Evolutionary conservation across 2,888 invertebrate genomes (phyloP), one percentile per base, ranked within the genome.

Genomic region (Euphydryas editha): DNA sequence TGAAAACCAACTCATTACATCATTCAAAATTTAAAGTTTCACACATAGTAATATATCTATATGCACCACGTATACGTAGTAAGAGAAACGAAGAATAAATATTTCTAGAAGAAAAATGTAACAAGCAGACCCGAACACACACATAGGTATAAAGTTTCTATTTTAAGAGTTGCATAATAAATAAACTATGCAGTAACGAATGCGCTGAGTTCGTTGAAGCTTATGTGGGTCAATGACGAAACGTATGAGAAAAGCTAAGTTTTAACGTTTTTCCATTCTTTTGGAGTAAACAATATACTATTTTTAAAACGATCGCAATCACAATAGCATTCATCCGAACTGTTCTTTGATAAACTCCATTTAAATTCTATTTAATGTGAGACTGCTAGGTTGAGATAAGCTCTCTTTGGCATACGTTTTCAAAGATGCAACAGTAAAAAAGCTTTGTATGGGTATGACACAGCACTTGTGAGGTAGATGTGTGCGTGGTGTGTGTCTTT

Each of bases 221-320:
- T 18, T 67, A 67, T 62, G 61, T 69, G 20, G 69, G 69, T 69
- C 69, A 69, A 69, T 69, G 61, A 69, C 67, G 67, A 67, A 39
- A n/a, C 51, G 58, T 24, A 39, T 39, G 39, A 18, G 37, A 51
- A 49, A 66, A 46, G 36, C 46, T 51, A 39, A 24, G 17, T 20
- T 46, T 13, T 30, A 37, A 20, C 51, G 20, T 37, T 47, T 30
- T 56, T 18, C 17, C 21, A 24, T 18, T 7, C 8, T 36, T 46
- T 54, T 46, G 20, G n/a, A 42, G 10, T 24, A 44, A 44, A 58
- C 58, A 58, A 4, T 5, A 13, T 1, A n/a, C 55, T 30, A 36
- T 17, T 55, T 39, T 39, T 39, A 39, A 11, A 39, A 39, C 36
- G 36, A 36, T 36, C 11, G 15, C 39, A 39, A 39, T 39, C 39